phyloP scores from a whole-genome alignment of 2,113 vertebrate species.

The Rhea americana region DNA sequence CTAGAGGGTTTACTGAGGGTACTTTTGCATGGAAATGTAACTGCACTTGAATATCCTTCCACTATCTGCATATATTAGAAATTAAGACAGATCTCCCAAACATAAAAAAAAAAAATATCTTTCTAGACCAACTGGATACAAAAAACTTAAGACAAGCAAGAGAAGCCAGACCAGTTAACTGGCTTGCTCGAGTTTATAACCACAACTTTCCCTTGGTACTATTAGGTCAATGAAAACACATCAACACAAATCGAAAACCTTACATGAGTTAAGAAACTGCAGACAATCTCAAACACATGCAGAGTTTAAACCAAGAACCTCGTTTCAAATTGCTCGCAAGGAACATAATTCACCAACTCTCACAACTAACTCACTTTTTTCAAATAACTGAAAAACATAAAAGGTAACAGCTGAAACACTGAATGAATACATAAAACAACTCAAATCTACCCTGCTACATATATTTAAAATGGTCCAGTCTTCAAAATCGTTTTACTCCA shows the following conservation, averaged over 20 bases:
- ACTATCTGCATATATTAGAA: background rate
- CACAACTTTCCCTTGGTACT: background rate
- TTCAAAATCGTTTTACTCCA: background rate
- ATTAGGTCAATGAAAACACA: background rate
- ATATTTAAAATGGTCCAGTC: background rate
- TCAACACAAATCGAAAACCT: background rate
- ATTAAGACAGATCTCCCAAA: background rate
- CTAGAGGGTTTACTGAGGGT: background rate
- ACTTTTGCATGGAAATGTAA: background rate
- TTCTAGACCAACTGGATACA: background rate
- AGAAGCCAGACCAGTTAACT: background rate
- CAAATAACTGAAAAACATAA: background rate
- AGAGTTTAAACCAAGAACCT: background rate
- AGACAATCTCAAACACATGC: background rate
- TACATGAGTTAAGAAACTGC: background rate
- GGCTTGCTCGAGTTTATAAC: background rate
- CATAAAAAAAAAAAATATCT: background rate
- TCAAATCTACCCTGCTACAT: background rate
- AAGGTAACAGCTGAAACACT: background rate
- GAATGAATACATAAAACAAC: background rate
- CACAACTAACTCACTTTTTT: background rate
- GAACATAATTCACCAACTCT: background rate
- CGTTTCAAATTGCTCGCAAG: background rate
- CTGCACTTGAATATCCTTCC: background rate
- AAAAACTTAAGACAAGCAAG: background rate